Percentiles rank a stretch among this genome's conserved stretches.
These are phyloP conservation scores for Hippocampus guttulatus DNA, from an alignment of 2,113 vertebrate species.

Conservation along the genomic window DNA sequence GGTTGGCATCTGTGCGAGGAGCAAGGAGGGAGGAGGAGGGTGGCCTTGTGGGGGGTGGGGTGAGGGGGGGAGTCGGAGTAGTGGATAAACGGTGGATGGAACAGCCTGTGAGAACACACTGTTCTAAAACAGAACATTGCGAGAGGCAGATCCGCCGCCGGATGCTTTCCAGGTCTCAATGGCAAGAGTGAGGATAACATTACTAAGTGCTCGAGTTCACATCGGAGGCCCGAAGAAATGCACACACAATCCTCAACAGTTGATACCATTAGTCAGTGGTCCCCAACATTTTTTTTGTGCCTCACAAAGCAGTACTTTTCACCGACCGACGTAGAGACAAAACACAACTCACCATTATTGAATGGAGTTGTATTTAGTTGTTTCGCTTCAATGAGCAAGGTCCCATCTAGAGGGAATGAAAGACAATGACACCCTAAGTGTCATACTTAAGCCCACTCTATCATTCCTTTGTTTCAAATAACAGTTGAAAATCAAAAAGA, in stretches of 20 bases:
- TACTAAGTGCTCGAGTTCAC: slow-evolving; percentile 38
- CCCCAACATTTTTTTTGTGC: background rate
- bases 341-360: too few species aligned
- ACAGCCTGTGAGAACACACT: slow-evolving; percentile 59
- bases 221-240: slow-evolving; percentile 20
- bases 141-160: slow-evolving; percentile 37
- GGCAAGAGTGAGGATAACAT: slow-evolving; percentile 48
- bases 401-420: too few species aligned
- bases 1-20: slow-evolving; percentile 39
- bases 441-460: too few species aligned
- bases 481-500: too few species aligned
- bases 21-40: background rate
- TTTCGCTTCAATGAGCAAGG: too few species aligned
- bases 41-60: background rate
- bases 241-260: background rate
- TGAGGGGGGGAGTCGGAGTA: background rate
- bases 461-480: too few species aligned
- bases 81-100: slow-evolving; percentile 12
- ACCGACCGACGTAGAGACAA: background rate
- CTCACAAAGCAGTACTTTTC: background rate
- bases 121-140: slow-evolving; percentile 50
- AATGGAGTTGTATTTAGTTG: too few species aligned
- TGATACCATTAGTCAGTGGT: background rate
- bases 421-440: too few species aligned
- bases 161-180: slow-evolving; percentile 50